Conservation (phyloP, 1,140 invertebrate species). For the Drosophila guanche region DNA sequence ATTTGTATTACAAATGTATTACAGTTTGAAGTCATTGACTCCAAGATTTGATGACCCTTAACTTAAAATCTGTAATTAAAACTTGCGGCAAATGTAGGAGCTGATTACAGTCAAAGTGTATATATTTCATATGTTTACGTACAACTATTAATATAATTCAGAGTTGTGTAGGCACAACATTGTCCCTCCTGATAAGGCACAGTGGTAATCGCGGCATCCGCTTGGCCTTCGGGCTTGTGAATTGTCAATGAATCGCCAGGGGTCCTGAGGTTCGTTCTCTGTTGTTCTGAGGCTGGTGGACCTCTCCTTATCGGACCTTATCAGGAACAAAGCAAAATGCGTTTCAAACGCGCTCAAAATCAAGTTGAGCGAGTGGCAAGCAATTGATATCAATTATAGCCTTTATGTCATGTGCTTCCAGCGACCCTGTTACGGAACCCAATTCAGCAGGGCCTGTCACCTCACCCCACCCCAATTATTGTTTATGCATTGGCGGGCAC, state of each 20-base stretch:
- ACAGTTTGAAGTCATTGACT: slow-evolving; percentile 17
- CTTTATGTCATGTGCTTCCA: no score
- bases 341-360: neutral
- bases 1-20: slow-evolving; percentile 6
- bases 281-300: neutral
- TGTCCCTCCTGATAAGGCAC: slow-evolving; percentile 9
- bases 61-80: slow-evolving; percentile 5
- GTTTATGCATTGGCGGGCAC: slow-evolving; percentile 13
- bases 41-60: neutral
- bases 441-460: no score
- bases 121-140: neutral
- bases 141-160: neutral
- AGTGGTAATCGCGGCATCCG: slow-evolving; percentile 13
- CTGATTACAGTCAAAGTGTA: slow-evolving; percentile 1
- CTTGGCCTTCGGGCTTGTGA: slow-evolving; percentile 1
- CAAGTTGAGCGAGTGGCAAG: neutral
- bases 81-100: neutral
- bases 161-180: neutral
- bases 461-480: neutral
- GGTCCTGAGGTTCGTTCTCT: neutral
- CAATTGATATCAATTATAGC: slow-evolving; percentile 4
- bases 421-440: no score
- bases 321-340: slow-evolving; percentile 7
- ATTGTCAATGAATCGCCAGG: neutral
- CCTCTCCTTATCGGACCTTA: slow-evolving; percentile 13